Conservation (phyloP, 1,140 invertebrate genomes). For the Stenopsyche tienmushanensis region DNA sequence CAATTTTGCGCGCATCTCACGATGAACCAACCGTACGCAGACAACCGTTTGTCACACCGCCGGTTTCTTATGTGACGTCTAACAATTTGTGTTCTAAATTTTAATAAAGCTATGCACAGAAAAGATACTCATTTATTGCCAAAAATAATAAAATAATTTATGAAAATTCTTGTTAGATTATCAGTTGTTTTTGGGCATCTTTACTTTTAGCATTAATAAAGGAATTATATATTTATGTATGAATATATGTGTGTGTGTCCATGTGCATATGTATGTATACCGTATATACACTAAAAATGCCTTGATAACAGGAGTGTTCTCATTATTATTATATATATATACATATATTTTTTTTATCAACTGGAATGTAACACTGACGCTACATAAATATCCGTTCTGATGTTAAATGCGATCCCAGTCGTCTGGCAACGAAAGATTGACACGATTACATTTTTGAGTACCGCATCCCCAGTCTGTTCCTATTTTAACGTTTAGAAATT, state of each 20-base stretch:
- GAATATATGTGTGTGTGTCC: slow-evolving; percentile 5
- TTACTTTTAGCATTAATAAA: slow-evolving; percentile 40
- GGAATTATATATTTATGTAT: slow-evolving; percentile 17
- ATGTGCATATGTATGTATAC: background rate
- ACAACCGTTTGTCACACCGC: slow-evolving; percentile 1
- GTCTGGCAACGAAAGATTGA: too few species aligned
- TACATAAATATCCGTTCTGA: too few species aligned
- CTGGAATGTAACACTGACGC: too few species aligned
- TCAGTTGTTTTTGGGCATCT: slow-evolving; percentile 42
- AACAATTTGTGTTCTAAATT: slow-evolving; percentile 42
- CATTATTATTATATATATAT: too few species aligned
- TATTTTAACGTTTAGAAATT: too few species aligned
- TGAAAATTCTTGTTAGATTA: slow-evolving; percentile 36
- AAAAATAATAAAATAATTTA: slow-evolving; percentile 40
- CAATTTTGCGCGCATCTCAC: slow-evolving; percentile 23
- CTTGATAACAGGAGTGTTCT: too few species aligned
- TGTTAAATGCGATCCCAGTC: too few species aligned
- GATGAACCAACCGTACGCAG: slow-evolving; percentile 11
- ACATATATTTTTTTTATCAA: too few species aligned
- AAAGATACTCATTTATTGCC: slow-evolving; percentile 44
- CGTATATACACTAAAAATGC: too few species aligned
- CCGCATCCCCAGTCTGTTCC: too few species aligned
- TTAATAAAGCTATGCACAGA: slow-evolving; percentile 41
- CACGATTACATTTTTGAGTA: too few species aligned
- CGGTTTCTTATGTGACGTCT: slow-evolving; percentile 17